Base-by-base conservation (phyloP, 2,113 vertebrate species). In the Carassius carassius region DNA sequence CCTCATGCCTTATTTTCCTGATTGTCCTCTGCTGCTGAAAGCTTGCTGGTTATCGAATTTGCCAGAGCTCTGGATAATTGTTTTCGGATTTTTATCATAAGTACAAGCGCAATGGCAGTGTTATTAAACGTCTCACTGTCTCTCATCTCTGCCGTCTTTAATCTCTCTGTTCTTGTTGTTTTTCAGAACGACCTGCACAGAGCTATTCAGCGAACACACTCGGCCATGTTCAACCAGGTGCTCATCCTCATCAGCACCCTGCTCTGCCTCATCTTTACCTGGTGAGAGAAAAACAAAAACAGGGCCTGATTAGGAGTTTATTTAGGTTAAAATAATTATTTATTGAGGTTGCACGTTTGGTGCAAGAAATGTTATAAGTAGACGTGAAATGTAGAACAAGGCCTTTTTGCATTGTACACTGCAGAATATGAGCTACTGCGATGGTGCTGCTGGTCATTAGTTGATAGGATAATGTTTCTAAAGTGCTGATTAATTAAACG, bases 151-250 rank as follows among this genome's bases (percentile, higher is more conserved):
- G 82, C 35, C 41, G 35, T 72, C 74, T 85, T 19, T 51, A 7
- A 84, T 85, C 67, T 78, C 29, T 78, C 65, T 54, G n/a, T 69
- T 79, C 25, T 3, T 75, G 49, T 90, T 54, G 89, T 67, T 89
- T 85, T 85, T 88, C 83, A 96, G 95, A 95, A 96, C 58, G 95
- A 96, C 84, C 92, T 96, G 74, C 95, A 96, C 91, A 90, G 95
- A 72, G 95, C 95, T 0, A 96, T 96, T 86, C 95, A 96, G 93
- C 90, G 95, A 63, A 96, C 95, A 0, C 95, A 96, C 87, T 96
- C 95, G 1, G 95, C 95, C 90, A 96, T 96, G 95, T 96, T 95
- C 87, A 96, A 96, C 91, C 95, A 96, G 91, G 95, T 96, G 88
- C 94, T 96, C 90, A 96, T 96, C 86, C 95, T 96, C 84, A 95